Percentiles rank a stretch among this genome's conserved stretches.
Conservation (phyloP, 1,140 invertebrate genomes). For the Orchesella cincta region DNA sequence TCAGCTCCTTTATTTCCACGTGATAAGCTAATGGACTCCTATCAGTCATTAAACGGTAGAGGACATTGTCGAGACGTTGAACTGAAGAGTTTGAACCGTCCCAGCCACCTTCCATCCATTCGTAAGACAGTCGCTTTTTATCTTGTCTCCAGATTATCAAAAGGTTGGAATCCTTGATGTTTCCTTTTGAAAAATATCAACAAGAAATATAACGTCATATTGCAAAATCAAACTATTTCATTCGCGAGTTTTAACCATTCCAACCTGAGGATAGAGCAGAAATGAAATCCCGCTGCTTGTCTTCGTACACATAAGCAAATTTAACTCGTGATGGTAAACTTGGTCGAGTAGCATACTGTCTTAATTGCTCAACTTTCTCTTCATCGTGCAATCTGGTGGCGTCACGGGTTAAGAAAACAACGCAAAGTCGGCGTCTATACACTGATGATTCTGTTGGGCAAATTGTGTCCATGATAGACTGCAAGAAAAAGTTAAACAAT, state of each 20-base stretch:
- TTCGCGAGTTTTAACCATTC: slow-evolving; percentile 8
- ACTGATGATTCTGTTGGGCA: slow-evolving; percentile 84
- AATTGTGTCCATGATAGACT: slow-evolving; percentile 75
- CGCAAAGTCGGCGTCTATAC: slow-evolving; percentile 80
- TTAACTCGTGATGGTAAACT: slow-evolving; percentile 61
- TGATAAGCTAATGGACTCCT: slow-evolving; percentile 63
- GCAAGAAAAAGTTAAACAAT: neutral
- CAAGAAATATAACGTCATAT: neutral
- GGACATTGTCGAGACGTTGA: slow-evolving; percentile 69
- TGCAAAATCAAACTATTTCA: neutral
- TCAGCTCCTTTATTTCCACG: slow-evolving; percentile 63
- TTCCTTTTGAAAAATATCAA: slow-evolving; percentile 2
- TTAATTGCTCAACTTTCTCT: slow-evolving; percentile 55
- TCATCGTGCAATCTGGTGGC: slow-evolving; percentile 56
- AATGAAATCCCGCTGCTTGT: slow-evolving; percentile 79
- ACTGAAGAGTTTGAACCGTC: slow-evolving; percentile 70
- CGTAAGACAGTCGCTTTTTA: slow-evolving; percentile 80
- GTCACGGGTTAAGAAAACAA: slow-evolving; percentile 79
- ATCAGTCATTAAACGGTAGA: slow-evolving; percentile 70
- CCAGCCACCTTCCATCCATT: slow-evolving; percentile 78
- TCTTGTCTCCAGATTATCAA: slow-evolving; percentile 89
- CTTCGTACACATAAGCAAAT: slow-evolving; percentile 84
- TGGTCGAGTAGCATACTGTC: slow-evolving; percentile 54
- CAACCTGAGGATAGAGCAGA: slow-evolving; percentile 68
- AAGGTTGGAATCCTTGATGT: slow-evolving; percentile 50